Base-by-base conservation (phyloP, 2,797 vertebrate species). In the Lacerta bilineata region DNA sequence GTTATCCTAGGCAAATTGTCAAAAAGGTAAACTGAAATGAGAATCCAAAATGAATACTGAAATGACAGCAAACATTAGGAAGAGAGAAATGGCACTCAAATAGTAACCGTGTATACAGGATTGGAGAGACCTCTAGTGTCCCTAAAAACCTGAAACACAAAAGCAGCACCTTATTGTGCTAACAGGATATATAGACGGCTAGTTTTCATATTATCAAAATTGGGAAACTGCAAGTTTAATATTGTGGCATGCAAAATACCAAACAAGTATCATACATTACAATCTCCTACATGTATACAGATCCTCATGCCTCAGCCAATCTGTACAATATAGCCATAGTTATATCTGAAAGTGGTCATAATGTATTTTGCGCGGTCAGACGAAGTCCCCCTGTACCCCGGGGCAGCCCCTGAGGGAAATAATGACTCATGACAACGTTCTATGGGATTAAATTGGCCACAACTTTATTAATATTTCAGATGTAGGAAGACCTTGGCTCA, bases 101-200 rank as follows among this genome's bases (percentile, higher is more conserved):
- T 50, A 55, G 0, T 27, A 50, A 68, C 17, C 43, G 55, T 64
- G 20, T 86, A 93, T 17, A 8, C 64, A 75, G 96, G 80, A 84
- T 90, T 90, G 93, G 93, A 96, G 96, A 95, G 97, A 95, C 96
- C 95, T 95, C 97, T 97, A 96, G 96, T 89, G 96, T 94, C 92
- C 20, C 20, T 66, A 29, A 43, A 72, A 50, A 50, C 18, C 17
- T 27, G 13, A 80, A 13, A 74, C 29, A 80, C 29, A 80, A 20
- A 13, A 27, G 7, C n/a, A 72, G 2, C 23, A 50, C 55, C 39
- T 80, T 89, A 17, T 15, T 46, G 66, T 64, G 39, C 72, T 46
- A 68, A 90, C 36, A 50, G 46, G 4, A 66, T 1, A 59, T 5
- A 8, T 50, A 29, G 33, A 59, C 2, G 46, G 8, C 29, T 27